Evolutionary conservation across 2,888 invertebrate genomes (phyloP).

Genomic region (Zele albiditarsus): DNA sequence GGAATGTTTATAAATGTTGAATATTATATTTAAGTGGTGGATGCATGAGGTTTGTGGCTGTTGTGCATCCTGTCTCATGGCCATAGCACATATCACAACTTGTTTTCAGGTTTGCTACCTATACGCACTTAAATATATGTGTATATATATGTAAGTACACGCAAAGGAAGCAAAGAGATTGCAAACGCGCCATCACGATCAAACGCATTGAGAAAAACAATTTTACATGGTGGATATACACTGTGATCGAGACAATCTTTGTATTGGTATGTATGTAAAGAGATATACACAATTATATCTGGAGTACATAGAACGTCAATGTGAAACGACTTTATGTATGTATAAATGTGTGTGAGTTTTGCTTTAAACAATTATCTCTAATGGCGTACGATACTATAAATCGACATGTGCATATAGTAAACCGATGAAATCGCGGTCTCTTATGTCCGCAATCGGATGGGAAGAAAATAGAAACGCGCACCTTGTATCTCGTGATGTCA

Average conservation of each 20-base stretch:
- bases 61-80: conserved; percentile 32
- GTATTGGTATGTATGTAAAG: not conserved
- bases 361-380: conserved; percentile 71
- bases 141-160: conserved; percentile 25
- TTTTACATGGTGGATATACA: conserved; percentile 56
- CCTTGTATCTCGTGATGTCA: conserved; percentile 23
- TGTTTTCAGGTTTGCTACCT: conserved; percentile 30
- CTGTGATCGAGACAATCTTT: conserved; percentile 8
- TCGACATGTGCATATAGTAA: conserved; percentile 61
- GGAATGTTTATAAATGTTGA: conserved; percentile 5
- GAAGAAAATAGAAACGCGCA: conserved; percentile 60
- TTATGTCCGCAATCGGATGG: conserved; percentile 53
- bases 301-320: conserved; percentile 6
- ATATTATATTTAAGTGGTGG: conserved; percentile 4
- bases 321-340: not conserved
- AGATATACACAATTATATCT: conserved; percentile 4
- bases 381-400: conserved; percentile 71
- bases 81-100: conserved; percentile 35
- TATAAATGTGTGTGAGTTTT: conserved; percentile 39
- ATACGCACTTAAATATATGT: conserved; percentile 24
- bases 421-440: conserved; percentile 46
- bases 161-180: conserved; percentile 14
- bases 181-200: conserved; percentile 12
- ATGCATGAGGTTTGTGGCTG: conserved; percentile 7
- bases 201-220: conserved; percentile 60